A percentile compares a stretch with the other conserved stretches of the same genome.
These are phyloP conservation scores for Tragelaphus eurycerus DNA, from an alignment of 2,797 vertebrate species.

Conservation along the genomic window DNA sequence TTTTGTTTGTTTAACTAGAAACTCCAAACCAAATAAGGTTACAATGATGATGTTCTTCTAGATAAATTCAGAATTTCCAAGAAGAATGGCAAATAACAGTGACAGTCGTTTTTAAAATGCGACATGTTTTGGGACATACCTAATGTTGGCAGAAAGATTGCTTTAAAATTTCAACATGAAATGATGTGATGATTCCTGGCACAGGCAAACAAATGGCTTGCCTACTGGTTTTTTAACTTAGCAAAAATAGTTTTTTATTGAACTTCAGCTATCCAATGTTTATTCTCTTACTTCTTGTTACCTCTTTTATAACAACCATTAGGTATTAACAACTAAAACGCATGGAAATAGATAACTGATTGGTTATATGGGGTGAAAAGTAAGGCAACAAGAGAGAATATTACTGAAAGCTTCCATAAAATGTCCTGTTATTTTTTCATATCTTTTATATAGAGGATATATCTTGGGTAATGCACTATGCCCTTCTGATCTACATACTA, in stretches of 20 bases:
- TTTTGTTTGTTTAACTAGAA: neutral
- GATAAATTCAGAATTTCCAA: neutral
- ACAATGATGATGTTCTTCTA: neutral
- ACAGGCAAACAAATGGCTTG: constrained; percentile 8
- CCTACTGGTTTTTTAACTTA: neutral
- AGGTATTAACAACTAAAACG: neutral
- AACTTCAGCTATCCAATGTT: neutral
- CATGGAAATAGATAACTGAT: neutral
- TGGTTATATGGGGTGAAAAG: neutral
- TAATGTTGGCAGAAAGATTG: neutral
- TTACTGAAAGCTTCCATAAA: neutral
- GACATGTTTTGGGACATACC: neutral
- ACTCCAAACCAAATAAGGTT: neutral
- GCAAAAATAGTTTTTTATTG: neutral
- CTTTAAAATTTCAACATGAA: neutral
- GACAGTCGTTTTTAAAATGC: neutral
- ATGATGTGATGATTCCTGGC: neutral
- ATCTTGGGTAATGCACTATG: neutral
- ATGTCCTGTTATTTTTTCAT: neutral
- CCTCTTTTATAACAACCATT: neutral
- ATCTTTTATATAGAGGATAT: neutral
- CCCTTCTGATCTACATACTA: neutral
- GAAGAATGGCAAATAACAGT: neutral
- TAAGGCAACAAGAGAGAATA: neutral
- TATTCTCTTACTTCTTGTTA: neutral